These are phyloP conservation scores for Leucozona laternaria DNA, from an alignment of 2,888 invertebrate species.

Conservation along the genomic window DNA sequence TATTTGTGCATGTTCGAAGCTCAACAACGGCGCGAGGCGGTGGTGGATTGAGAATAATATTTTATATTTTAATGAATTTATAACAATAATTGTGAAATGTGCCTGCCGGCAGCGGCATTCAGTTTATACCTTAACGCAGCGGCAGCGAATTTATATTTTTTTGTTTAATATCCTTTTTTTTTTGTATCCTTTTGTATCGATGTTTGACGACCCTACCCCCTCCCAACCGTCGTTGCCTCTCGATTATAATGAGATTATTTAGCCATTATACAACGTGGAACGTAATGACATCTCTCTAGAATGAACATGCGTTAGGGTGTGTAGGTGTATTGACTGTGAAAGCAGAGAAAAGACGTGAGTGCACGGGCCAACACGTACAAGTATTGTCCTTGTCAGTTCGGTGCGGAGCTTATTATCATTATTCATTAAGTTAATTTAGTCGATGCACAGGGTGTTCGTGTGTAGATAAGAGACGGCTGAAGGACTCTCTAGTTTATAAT, in stretches of 20 bases:
- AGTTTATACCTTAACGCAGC: constrained; percentile 45
- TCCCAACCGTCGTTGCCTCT: background rate
- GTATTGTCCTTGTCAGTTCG: constrained; percentile 61
- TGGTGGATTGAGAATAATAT: constrained; percentile 35
- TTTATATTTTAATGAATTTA: constrained; percentile 70
- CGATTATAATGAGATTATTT: constrained; percentile 73
- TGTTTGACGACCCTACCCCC: background rate
- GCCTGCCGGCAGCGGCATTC: constrained; percentile 32
- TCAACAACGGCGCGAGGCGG: background rate
- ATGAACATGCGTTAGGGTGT: background rate
- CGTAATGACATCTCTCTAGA: constrained; percentile 53
- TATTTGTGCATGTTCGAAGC: constrained; percentile 18
- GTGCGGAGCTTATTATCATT: constrained; percentile 70
- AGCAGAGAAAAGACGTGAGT: constrained; percentile 46
- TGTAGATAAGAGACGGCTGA: constrained; percentile 59
- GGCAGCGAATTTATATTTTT: constrained; percentile 44
- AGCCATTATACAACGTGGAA: constrained; percentile 65
- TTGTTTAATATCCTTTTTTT: constrained; percentile 36
- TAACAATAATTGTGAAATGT: constrained; percentile 60
- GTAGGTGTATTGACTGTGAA: constrained; percentile 9
- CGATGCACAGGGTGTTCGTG: constrained; percentile 69
- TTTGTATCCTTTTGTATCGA: constrained; percentile 9
- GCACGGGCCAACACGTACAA: constrained; percentile 60
- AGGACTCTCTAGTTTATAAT: constrained; percentile 39
- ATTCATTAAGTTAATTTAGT: constrained; percentile 75